Percentiles rank a stretch among this genome's conserved stretches.
phyloP scores from a whole-genome alignment of 2,888 invertebrate genomes.

The Rhaphigaster nebulosa region DNA sequence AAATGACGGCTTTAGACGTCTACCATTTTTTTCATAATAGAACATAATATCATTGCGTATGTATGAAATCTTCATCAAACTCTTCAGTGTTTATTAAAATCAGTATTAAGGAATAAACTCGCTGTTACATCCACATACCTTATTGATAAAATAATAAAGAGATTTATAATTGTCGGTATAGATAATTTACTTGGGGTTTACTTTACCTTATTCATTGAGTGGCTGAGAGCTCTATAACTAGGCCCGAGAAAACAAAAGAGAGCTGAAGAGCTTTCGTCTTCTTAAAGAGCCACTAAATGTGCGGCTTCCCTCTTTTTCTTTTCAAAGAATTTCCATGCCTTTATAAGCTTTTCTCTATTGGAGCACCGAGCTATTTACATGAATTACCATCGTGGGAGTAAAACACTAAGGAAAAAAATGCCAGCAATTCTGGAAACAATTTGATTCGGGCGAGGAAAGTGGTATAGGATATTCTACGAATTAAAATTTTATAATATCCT shows the following conservation, averaged over 20 bases:
- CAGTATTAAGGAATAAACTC: too few relatives aligned
- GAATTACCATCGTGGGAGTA: not conserved
- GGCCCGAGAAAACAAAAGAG: not conserved
- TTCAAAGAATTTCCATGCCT: not conserved
- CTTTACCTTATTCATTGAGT: not conserved
- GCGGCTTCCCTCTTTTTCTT: not conserved
- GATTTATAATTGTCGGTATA: not conserved
- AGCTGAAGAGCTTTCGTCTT: constrained; percentile 11
- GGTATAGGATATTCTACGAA: not conserved
- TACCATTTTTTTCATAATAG: too few relatives aligned
- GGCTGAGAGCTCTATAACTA: not conserved
- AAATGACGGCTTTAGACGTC: too few relatives aligned
- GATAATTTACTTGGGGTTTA: not conserved
- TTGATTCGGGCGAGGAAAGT: not conserved
- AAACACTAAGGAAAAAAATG: too few relatives aligned
- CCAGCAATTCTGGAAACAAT: not conserved
- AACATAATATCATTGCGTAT: too few relatives aligned
- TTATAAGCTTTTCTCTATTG: not conserved
- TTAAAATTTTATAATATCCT: too few relatives aligned
- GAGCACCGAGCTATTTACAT: not conserved
- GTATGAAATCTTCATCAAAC: too few relatives aligned
- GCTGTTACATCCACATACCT: too few relatives aligned
- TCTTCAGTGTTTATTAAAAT: too few relatives aligned
- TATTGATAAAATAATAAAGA: not conserved
- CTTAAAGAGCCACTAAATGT: not conserved